These are phyloP conservation scores for Actinia equina DNA, from an alignment of 64 coral and sea anemone species.

Conservation along the genomic window DNA sequence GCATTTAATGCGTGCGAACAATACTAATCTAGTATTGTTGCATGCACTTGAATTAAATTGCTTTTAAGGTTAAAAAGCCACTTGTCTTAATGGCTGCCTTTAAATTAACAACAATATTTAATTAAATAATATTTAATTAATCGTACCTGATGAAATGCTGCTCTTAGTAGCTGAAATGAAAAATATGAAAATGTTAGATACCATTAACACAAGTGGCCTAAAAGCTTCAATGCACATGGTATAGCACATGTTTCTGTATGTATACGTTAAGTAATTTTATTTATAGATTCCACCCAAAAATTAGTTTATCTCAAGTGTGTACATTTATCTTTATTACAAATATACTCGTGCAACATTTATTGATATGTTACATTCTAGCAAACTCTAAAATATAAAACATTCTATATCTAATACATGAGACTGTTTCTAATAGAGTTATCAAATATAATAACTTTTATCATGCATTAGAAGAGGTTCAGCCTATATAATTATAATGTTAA, in stretches of 20 bases:
- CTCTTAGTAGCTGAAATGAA: background rate
- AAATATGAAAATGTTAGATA: background rate
- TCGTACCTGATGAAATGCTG: background rate
- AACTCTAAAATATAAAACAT: background rate
- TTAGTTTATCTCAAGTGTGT: too few relatives aligned
- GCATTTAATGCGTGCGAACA: too few relatives aligned
- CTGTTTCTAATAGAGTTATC: constrained; percentile 1
- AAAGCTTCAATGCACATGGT: too few relatives aligned
- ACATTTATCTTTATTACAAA: too few relatives aligned
- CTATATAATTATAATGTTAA: background rate
- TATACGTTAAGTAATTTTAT: too few relatives aligned
- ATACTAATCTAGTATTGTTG: too few relatives aligned
- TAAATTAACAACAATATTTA: background rate
- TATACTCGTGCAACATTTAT: too few relatives aligned
- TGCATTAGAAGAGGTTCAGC: background rate
- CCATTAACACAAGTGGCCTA: background rate
- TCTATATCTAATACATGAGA: background rate
- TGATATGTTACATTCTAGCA: too few relatives aligned
- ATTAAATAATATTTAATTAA: background rate
- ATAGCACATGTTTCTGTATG: too few relatives aligned
- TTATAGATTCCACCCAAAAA: too few relatives aligned
- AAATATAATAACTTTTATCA: background rate
- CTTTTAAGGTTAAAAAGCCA: background rate
- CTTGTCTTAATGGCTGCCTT: background rate
- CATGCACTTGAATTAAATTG: background rate